phyloP scores from a whole-genome alignment of 2,113 vertebrate genomes.

The Tringa solitaria region DNA sequence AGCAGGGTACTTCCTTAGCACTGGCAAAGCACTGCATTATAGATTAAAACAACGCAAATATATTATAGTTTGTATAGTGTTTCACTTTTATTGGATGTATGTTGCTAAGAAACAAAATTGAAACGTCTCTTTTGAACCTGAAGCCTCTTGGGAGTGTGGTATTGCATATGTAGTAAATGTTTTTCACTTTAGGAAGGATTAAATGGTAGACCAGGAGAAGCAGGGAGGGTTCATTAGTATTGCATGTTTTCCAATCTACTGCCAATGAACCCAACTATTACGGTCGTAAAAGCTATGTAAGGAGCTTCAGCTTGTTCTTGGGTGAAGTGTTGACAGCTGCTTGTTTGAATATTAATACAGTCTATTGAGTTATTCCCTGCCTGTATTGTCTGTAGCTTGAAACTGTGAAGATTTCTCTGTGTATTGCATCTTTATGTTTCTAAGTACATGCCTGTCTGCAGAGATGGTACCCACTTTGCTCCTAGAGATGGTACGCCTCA shows the following conservation, averaged over 20 bases:
- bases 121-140: slow-evolving; percentile 46
- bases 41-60: slow-evolving; percentile 14
- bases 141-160: neutral
- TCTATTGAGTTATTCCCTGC: slow-evolving; percentile 20
- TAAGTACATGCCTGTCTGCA: neutral
- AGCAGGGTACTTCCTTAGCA: neutral
- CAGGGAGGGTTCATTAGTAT: slow-evolving; percentile 1
- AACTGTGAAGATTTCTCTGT: neutral
- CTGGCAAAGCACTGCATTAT: neutral
- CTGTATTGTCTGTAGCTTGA: slow-evolving; percentile 1
- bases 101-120: slow-evolving; percentile 66
- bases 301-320: neutral
- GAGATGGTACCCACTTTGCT: slow-evolving; percentile 1
- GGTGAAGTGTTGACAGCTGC: slow-evolving; percentile 47
- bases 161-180: neutral
- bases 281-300: neutral
- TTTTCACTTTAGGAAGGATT: slow-evolving; percentile 34
- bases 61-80: neutral
- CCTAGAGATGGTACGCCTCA: neutral
- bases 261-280: slow-evolving; percentile 7
- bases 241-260: slow-evolving; percentile 9
- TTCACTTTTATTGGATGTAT: slow-evolving; percentile 19
- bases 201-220: slow-evolving; percentile 12
- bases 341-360: slow-evolving; percentile 56
- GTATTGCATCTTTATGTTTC: neutral